Evolutionary conservation across 2,797 vertebrate species (phyloP).

Genomic region (Rallus crepitans): DNA sequence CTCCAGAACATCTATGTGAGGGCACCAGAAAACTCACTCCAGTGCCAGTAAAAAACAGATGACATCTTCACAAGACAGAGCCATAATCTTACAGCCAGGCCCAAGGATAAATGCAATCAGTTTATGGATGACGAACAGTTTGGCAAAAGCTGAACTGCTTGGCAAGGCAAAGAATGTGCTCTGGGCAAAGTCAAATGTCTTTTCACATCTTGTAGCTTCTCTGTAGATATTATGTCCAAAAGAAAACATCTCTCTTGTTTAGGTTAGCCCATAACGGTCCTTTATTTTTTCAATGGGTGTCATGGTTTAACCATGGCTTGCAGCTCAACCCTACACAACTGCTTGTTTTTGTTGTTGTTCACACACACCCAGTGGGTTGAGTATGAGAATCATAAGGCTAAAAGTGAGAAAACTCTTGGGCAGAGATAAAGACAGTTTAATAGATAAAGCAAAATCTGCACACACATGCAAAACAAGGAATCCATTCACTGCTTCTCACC

Average conservation of each 20-base stretch:
- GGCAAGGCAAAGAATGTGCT: not conserved
- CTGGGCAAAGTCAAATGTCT: conserved; percentile 21
- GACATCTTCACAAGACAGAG: not conserved
- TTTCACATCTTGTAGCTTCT: not conserved
- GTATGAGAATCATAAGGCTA: not conserved
- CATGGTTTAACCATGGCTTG: not conserved
- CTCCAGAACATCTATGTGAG: not conserved
- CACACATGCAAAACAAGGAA: not conserved
- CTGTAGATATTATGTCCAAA: not conserved
- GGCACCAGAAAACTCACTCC: not conserved
- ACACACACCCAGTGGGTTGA: not conserved
- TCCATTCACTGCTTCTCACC: not conserved
- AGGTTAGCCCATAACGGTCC: not conserved
- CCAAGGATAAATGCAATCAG: conserved; percentile 22
- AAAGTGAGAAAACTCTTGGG: not conserved
- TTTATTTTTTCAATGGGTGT: not conserved
- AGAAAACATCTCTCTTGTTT: not conserved
- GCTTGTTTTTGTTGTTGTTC: not conserved
- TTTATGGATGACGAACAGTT: not conserved
- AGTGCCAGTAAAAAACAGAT: conserved; percentile 1
- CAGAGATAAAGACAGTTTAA: not conserved
- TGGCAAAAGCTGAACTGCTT: not conserved
- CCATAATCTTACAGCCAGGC: not conserved
- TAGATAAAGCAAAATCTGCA: not conserved
- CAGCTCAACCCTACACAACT: not conserved